phyloP scores from a whole-genome alignment of 37 sponge, comb jelly and placozoan genomes.

The Halichondria panicea region DNA sequence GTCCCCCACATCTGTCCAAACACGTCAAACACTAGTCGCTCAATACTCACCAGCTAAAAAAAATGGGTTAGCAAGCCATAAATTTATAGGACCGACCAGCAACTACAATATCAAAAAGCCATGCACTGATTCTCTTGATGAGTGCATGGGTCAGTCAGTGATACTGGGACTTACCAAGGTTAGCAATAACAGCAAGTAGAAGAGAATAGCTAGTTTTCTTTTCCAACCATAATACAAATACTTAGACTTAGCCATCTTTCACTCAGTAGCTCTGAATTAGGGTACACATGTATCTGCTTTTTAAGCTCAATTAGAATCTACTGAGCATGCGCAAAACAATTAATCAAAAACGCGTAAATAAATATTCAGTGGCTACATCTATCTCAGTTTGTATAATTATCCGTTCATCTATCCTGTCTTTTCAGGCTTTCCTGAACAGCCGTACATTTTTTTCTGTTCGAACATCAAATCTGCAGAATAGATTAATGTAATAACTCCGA shows the following conservation, averaged over 20 bases:
- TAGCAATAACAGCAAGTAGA: conserved; percentile 10
- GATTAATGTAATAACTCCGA: no score
- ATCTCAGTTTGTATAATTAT: no score
- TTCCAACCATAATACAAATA: conserved; percentile 19
- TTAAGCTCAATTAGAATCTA: no score
- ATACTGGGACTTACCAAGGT: conserved; percentile 32
- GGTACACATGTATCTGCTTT: no score
- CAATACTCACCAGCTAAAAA: conserved; percentile 46
- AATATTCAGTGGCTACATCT: no score
- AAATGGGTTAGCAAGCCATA: neutral
- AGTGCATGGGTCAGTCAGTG: neutral
- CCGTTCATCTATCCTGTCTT: no score
- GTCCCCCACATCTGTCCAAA: conserved; percentile 74
- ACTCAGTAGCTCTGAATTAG: no score
- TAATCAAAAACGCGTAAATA: no score
- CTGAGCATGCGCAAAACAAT: no score
- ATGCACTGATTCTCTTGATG: neutral
- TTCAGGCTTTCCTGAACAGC: neutral
- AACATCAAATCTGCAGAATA: conserved; percentile 6
- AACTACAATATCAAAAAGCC: neutral
- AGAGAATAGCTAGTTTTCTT: conserved; percentile 8
- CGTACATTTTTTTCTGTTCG: conserved; percentile 7
- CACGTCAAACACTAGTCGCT: conserved; percentile 62
- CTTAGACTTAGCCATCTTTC: no score
- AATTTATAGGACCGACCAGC: neutral